phyloP scores from a whole-genome alignment of 2,113 vertebrate genomes.

The Psephotus haematonotus region DNA sequence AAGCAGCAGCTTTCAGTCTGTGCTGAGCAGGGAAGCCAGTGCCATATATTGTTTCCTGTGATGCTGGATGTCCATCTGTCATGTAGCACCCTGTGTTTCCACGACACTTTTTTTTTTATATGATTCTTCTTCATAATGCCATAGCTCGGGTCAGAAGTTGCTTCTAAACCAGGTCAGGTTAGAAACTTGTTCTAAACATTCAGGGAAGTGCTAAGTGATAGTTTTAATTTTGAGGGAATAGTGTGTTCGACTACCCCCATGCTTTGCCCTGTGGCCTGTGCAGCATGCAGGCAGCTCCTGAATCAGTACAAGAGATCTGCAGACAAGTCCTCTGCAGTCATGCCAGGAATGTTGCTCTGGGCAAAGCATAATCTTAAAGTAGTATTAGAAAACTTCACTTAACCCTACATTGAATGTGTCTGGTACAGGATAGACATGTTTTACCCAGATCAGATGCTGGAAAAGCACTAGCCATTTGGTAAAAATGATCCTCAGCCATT shows the following conservation, averaged over 20 bases:
- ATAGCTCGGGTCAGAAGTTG: not conserved
- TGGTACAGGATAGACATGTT: not conserved
- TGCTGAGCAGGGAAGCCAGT: not conserved
- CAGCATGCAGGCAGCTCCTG: not conserved
- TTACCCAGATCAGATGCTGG: not conserved
- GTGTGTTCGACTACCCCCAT: fast-evolving
- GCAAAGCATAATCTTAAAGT: not conserved
- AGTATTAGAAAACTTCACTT: not conserved
- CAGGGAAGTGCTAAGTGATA: not conserved
- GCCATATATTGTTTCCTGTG: not conserved
- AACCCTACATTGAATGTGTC: not conserved
- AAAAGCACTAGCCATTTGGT: not conserved
- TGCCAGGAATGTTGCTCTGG: conserved; percentile 46
- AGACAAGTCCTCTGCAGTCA: not conserved
- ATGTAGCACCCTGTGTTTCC: not conserved
- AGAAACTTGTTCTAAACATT: not conserved
- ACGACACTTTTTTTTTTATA: not conserved
- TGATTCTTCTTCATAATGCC: not conserved
- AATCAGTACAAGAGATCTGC: not conserved
- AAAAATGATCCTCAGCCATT: not conserved
- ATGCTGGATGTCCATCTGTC: fast-evolving
- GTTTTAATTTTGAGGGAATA: not conserved
- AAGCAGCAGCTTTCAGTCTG: not conserved
- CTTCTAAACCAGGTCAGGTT: not conserved
- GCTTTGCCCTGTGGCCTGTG: not conserved